Conservation (phyloP, 2,113 vertebrate genomes). For the Hipposideros armiger region DNA sequence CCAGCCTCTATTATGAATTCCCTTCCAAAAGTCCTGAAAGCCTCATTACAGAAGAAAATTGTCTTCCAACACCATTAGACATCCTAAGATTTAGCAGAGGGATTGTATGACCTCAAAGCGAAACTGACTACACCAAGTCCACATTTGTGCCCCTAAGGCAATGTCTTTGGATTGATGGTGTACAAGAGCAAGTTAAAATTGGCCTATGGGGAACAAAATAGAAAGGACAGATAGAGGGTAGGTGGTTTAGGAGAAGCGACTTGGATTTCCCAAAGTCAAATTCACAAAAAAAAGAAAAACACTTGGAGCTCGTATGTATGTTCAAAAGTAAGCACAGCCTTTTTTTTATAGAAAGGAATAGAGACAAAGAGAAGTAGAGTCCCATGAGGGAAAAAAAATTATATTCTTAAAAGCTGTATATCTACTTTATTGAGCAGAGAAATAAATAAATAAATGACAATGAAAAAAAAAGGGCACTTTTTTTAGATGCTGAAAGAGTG, state of each 20-base stretch:
- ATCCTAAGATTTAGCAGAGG: conserved; percentile 8
- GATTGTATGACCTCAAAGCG: background rate
- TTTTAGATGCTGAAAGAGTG: background rate
- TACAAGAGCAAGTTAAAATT: conserved; percentile 30
- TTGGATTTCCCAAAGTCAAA: conserved; percentile 30
- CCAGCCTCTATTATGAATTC: conserved; percentile 49
- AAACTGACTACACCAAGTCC: background rate
- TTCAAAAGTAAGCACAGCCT: background rate
- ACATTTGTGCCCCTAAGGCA: background rate
- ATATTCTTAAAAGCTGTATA: background rate
- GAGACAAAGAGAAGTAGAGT: background rate
- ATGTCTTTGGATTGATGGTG: background rate
- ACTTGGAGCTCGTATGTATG: background rate
- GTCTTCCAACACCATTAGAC: background rate
- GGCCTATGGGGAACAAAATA: background rate
- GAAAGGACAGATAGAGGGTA: background rate
- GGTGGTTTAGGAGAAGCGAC: background rate
- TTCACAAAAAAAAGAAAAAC: background rate
- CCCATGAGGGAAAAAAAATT: background rate
- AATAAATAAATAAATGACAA: conserved; percentile 57
- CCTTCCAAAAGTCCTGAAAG: conserved; percentile 38
- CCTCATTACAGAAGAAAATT: conserved; percentile 14
- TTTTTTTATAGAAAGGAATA: background rate
- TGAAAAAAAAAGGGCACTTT: background rate
- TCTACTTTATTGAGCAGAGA: conserved; percentile 8